Base-by-base conservation (phyloP, 2,888 invertebrate genomes). In the Trachelus iudaicus region DNA sequence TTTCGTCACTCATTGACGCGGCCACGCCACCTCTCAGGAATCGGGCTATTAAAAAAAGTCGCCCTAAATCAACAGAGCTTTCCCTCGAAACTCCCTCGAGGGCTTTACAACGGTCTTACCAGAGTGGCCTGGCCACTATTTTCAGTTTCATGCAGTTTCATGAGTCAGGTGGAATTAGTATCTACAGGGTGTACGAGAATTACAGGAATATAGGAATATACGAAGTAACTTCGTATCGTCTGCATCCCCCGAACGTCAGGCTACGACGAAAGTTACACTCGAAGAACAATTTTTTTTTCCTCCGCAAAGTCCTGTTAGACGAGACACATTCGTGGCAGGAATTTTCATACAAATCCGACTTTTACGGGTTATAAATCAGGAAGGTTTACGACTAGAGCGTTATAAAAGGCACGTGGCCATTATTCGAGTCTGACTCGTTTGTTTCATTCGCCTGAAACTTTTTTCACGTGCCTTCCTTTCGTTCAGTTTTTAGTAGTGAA, bases 31-130 rank as follows among this genome's bases (percentile, higher is more conserved):
- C 73, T 78, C 76, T 79, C 71, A 77, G 74, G 69, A 74, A 73
- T 77, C 80, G 77, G 79, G 76, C 79, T 83, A 80, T 80, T 81
- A 80, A 31, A 71, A 71, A 82, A 84, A 84, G 83, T 81, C 84
- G 81, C 80, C 80, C 82, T 81, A 81, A 83, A 83, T 84, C 82
- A 82, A 82, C 78, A 75, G 35, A 37, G 31, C 37, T 78, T 80
- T 73, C 76, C 75, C 80, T 73, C 13, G 33, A 71, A 76, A 77
- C 56, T 80, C 78, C 81, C 80, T 77, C 75, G 79, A 76, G 79
- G 81, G 80, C 78, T 81, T 81, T 81, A 77, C 81, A 80, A 79
- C 75, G 76, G 69, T 79, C 73, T 76, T 81, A 79, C 78, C 83
- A 76, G 75, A 79, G 77, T 73, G 75, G 69, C 74, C 68, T 71